Base-by-base conservation (phyloP, 2,113 vertebrate species). In the Oryzias melastigma region DNA sequence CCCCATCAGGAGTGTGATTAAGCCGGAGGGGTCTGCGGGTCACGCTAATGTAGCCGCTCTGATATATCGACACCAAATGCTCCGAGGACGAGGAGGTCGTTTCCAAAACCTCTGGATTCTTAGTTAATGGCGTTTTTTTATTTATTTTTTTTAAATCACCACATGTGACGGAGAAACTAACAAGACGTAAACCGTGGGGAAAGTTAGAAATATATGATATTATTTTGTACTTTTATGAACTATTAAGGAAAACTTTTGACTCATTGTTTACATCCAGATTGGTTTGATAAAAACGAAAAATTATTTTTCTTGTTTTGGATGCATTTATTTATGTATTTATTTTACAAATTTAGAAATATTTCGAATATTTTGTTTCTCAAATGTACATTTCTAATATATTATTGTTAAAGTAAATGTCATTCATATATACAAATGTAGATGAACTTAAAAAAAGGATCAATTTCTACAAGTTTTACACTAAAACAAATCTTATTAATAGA, bases 1-100 rank as follows among this genome's bases (percentile, higher is more conserved):
- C 65, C 73, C 65, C 73, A 65, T 79, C 67, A 71, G 79, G 79
- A 74, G 52, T 15, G 58, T 8, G 77, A 85, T 79, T 71, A 83
- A 77, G 48, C 71, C 52, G 18, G 46, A 17, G 52, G 67, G 70
- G 73, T 82, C 77, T 47, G 48, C 53, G 20, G 75, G 75, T 88
- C 86, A 78, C 72, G 22, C 61, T 83, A 78, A 84, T 88, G 84
- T 88, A 80, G 72, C 80, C 80, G 75, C 79, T 77, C 62, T 88
- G 83, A 89, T 79, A 78, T 74, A 80, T 49, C 66, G 43, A 29
- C 18, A 50, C 65, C 66, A 68, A 78, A 77, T 64, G 62, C 68
- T 87, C 84, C 62, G 50, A 75, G 78, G 68, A 73, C 74, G 63
- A 47, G 18, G 59, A 73, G 56, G 40, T 61, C 47, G 49, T 53